Percentiles rank a stretch among this genome's conserved stretches.
phyloP scores from a whole-genome alignment of 2,888 invertebrate species.

The Tuta absoluta region DNA sequence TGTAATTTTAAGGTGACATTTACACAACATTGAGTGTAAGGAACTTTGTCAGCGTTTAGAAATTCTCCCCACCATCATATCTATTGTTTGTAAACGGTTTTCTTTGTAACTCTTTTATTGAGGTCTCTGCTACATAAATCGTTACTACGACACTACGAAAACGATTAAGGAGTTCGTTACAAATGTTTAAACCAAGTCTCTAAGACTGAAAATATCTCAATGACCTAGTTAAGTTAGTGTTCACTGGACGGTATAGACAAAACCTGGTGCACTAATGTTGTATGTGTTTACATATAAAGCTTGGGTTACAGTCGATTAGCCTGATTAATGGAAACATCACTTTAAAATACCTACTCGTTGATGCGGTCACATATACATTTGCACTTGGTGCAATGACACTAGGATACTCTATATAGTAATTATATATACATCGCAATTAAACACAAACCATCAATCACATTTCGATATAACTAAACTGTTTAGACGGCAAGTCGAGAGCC shows the following conservation, averaged over 20 bases:
- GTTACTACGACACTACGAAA: background rate
- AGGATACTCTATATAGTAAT: constrained; percentile 45
- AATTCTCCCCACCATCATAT: background rate
- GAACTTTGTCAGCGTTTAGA: constrained; percentile 52
- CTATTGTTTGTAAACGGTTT: background rate
- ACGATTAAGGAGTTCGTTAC: background rate
- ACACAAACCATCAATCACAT: constrained; percentile 70
- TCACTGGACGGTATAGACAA: constrained; percentile 78
- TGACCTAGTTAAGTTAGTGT: constrained; percentile 50
- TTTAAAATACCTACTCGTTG: constrained; percentile 62
- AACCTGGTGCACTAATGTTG: constrained; percentile 60
- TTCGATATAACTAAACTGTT: constrained; percentile 30
- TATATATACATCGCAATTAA: constrained; percentile 55
- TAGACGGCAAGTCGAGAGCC: constrained; percentile 26
- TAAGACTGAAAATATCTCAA: constrained; percentile 38
- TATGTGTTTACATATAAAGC: constrained; percentile 42
- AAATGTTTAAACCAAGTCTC: constrained; percentile 28
- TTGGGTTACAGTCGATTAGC: constrained; percentile 17
- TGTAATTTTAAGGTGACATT: too few relatives aligned
- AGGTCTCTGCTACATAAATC: background rate
- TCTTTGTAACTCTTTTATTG: background rate
- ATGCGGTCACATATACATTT: constrained; percentile 62
- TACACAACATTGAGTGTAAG: constrained; percentile 57
- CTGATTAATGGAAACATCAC: constrained; percentile 47
- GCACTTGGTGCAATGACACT: constrained; percentile 75